Conservation (phyloP, 2,113 vertebrate species). For the Heteronetta atricapilla region DNA sequence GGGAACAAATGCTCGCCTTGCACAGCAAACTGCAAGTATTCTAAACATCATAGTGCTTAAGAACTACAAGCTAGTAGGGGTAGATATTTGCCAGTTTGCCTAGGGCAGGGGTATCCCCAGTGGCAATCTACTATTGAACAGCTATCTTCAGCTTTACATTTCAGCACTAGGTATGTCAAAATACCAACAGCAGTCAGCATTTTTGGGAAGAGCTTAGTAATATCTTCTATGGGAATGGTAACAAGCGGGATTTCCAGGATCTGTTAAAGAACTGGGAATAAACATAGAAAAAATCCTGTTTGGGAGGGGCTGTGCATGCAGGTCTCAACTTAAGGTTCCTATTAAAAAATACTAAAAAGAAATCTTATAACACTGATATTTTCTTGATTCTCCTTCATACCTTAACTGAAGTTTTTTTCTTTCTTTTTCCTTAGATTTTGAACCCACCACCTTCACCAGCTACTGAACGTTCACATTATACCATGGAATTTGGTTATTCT, state of each 20-base stretch:
- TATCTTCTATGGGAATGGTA: not conserved
- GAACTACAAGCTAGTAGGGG: not conserved
- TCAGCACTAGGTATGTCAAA: not conserved
- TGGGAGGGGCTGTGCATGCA: not conserved
- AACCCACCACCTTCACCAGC: conserved; percentile 97
- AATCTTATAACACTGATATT: not conserved
- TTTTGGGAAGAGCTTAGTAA: not conserved
- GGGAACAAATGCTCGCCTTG: not conserved
- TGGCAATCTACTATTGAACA: not conserved
- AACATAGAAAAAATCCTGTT: not conserved
- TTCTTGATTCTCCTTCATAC: not conserved
- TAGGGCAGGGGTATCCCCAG: not conserved
- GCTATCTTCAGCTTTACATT: not conserved
- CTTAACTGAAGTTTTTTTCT: not conserved
- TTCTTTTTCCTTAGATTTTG: conserved; percentile 83
- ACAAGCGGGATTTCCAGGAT: not conserved
- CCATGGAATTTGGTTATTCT: conserved; percentile 96
- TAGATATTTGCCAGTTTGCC: not conserved
- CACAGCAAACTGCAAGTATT: not conserved
- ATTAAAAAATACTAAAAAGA: not conserved
- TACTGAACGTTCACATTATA: conserved; percentile 95
- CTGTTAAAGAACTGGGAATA: not conserved
- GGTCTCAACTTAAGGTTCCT: not conserved
- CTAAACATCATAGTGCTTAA: not conserved
- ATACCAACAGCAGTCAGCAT: not conserved